phyloP scores from a whole-genome alignment of 2,888 invertebrate genomes.

The Lamellibrachia columna region DNA sequence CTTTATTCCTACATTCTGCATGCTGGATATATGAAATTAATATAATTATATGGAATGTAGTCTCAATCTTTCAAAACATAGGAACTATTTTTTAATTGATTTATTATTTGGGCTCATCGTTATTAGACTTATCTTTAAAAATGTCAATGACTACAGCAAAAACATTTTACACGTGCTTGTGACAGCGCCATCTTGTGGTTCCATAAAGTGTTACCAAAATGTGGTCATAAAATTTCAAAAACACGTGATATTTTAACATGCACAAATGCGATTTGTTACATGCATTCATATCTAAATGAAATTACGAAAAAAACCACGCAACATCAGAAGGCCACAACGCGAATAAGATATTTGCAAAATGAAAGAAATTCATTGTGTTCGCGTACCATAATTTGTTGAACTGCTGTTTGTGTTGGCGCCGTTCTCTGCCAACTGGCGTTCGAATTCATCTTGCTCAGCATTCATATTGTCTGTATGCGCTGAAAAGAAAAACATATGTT shows the following conservation, averaged over 20 bases:
- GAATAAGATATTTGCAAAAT: not conserved
- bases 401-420: not conserved
- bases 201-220: not conserved
- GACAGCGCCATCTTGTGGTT: not conserved
- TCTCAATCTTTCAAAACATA: too few relatives aligned
- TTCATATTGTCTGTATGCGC: not conserved
- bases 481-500: not conserved
- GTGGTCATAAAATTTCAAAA: not conserved
- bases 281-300: not conserved
- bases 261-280: not conserved
- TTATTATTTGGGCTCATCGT: too few relatives aligned
- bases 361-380: not conserved
- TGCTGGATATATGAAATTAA: too few relatives aligned
- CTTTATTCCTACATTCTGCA: too few relatives aligned
- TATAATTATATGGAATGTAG: too few relatives aligned
- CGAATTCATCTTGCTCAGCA: constrained; percentile 4
- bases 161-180: not conserved
- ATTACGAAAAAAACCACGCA: not conserved
- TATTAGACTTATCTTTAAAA: too few relatives aligned
- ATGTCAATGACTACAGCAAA: too few relatives aligned
- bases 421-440: not conserved
- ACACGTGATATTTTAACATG: not conserved
- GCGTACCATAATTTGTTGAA: constrained; percentile 6
- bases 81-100: too few relatives aligned
- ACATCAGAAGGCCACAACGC: not conserved